Conservation (phyloP, 1,140 invertebrate species). For the Hycleus cichorii region DNA sequence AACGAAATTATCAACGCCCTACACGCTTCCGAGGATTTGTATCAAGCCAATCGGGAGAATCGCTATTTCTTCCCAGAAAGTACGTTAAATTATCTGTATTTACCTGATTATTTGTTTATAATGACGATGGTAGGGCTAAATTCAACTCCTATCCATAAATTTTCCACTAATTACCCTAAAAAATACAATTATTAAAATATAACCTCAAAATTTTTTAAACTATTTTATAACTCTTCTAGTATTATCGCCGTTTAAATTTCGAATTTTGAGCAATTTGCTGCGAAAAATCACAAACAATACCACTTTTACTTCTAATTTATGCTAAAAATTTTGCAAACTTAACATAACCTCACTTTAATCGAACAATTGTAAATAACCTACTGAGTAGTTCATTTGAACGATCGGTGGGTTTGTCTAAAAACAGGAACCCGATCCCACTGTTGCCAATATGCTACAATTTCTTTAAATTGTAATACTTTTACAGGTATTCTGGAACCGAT, state of each 20-base stretch:
- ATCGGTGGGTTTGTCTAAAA: not conserved
- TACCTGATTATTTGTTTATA: too few relatives aligned
- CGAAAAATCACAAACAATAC: too few relatives aligned
- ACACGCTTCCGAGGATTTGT: conserved; percentile 75
- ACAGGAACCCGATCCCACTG: not conserved
- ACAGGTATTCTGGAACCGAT: conserved; percentile 57
- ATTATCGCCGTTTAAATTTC: too few relatives aligned
- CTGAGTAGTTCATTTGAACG: too few relatives aligned
- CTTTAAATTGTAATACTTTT: conserved; percentile 18
- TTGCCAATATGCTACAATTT: not conserved
- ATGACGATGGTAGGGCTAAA: not conserved
- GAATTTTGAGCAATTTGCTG: too few relatives aligned
- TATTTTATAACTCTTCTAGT: too few relatives aligned
- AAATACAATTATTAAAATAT: not conserved
- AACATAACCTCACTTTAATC: not conserved
- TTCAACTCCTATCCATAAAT: not conserved
- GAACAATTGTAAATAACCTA: not conserved
- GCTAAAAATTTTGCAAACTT: too few relatives aligned
- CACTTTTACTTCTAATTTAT: too few relatives aligned
- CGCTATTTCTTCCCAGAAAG: conserved; percentile 81
- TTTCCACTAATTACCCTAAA: not conserved
- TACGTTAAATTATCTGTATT: conserved; percentile 42
- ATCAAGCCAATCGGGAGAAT: conserved; percentile 61
- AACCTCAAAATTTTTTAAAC: too few relatives aligned
- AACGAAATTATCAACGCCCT: conserved; percentile 57